A percentile compares a stretch with the other conserved stretches of the same genome.
Conservation (phyloP, 2,797 vertebrate species). For the Orestias chungarensis region DNA sequence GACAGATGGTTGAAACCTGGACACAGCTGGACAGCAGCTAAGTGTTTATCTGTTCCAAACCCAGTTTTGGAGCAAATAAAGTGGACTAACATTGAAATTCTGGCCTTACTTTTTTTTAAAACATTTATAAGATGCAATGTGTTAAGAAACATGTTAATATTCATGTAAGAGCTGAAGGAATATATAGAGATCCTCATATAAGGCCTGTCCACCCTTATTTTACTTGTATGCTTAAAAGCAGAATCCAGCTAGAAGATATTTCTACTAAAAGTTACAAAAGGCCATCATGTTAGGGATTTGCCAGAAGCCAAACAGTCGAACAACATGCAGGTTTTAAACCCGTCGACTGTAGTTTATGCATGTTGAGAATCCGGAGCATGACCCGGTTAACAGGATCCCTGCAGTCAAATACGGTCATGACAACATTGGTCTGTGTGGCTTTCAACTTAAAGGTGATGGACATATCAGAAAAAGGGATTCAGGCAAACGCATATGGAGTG, state of each 20-base stretch:
- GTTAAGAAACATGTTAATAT: neutral
- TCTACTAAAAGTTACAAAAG: neutral
- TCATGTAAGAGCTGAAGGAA: neutral
- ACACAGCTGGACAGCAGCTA: neutral
- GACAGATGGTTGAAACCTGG: neutral
- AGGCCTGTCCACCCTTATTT: neutral
- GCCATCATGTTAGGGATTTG: slow-evolving; percentile 3
- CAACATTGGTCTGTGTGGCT: slow-evolving; percentile 1
- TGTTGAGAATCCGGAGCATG: neutral
- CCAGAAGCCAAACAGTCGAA: neutral
- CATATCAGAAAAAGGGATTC: neutral
- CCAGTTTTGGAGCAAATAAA: neutral
- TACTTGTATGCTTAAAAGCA: neutral
- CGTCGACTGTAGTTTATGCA: neutral
- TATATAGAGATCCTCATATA: neutral
- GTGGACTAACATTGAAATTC: neutral
- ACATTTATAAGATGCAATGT: neutral
- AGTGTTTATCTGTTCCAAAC: neutral
- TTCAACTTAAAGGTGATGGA: neutral
- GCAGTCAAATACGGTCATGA: neutral
- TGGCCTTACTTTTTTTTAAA: neutral
- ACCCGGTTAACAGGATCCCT: neutral
- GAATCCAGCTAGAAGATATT: neutral
- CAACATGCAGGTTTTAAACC: neutral
- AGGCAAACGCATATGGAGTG: neutral